Evolutionary conservation across 1,140 invertebrate species (phyloP).

Genomic region (Papilio polytes): DNA sequence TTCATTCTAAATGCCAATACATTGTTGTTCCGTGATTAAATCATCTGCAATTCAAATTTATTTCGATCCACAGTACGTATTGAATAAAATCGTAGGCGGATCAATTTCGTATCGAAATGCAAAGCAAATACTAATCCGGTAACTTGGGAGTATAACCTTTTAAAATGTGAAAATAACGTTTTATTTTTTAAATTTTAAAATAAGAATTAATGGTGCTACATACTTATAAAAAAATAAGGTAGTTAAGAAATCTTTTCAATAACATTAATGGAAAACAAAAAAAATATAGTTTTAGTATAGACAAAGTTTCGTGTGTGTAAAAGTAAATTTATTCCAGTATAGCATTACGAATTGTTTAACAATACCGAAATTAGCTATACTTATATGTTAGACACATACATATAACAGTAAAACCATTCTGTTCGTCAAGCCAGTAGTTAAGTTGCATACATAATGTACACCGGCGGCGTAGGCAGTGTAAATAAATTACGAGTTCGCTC

Average conservation of each 20-base stretch:
- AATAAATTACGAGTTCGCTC: conserved; percentile 6
- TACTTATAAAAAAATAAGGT: too few relatives aligned
- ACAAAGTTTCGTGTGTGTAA: too few relatives aligned
- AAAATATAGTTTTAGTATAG: too few relatives aligned
- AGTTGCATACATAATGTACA: conserved; percentile 1
- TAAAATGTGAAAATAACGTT: neutral
- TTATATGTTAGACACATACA: neutral
- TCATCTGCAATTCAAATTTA: conserved; percentile 25
- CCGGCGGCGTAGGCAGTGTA: neutral
- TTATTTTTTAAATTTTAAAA: neutral
- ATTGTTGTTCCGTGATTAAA: conserved; percentile 9
- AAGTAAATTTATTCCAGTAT: too few relatives aligned
- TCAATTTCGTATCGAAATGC: neutral
- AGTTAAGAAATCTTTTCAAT: too few relatives aligned
- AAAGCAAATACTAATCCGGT: conserved; percentile 1
- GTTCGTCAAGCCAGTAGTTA: neutral
- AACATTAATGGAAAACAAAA: too few relatives aligned
- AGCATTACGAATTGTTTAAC: too few relatives aligned
- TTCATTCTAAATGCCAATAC: neutral
- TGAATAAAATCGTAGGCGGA: conserved; percentile 16
- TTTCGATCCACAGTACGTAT: neutral
- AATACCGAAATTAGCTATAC: neutral
- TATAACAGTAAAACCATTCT: neutral
- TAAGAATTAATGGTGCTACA: too few relatives aligned
- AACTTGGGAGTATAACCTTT: neutral